These are phyloP conservation scores for Pionites leucogaster DNA, from an alignment of 2,113 vertebrate species.

Conservation along the genomic window DNA sequence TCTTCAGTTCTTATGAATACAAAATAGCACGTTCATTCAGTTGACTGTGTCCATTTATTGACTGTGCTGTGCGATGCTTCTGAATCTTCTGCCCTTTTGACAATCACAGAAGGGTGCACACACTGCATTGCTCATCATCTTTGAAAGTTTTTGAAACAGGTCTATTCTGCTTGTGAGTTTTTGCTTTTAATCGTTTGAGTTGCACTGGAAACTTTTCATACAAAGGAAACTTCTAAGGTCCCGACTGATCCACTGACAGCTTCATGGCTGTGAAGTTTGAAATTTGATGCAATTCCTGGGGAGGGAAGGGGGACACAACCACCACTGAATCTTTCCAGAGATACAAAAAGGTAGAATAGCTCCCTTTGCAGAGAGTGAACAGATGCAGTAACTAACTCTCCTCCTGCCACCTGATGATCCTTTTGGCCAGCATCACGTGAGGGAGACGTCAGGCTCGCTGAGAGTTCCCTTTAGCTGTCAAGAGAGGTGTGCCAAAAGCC, in stretches of 20 bases:
- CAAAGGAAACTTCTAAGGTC: neutral
- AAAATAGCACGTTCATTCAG: constrained; percentile 33
- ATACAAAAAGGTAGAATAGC: neutral
- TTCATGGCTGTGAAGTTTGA: neutral
- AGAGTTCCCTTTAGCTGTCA: no score
- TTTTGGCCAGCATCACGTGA: neutral
- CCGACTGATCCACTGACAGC: neutral
- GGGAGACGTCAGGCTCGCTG: neutral
- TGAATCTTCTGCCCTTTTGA: neutral
- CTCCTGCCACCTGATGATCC: neutral
- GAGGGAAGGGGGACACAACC: neutral
- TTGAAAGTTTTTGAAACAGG: neutral
- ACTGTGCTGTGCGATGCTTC: neutral
- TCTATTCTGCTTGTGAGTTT: neutral
- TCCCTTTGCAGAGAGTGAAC: neutral
- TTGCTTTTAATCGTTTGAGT: neutral
- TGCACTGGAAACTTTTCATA: neutral
- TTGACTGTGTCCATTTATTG: neutral
- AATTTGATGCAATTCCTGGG: neutral
- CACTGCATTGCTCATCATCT: neutral
- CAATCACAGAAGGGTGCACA: neutral
- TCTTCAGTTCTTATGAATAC: constrained; percentile 62
- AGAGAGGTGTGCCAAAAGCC: neutral
- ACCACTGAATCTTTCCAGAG: neutral
- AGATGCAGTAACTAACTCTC: neutral